Evolutionary conservation across 2,888 invertebrate genomes (phyloP), one percentile per base, ranked within the genome.

Genomic region (Nemurella pictetii): DNA sequence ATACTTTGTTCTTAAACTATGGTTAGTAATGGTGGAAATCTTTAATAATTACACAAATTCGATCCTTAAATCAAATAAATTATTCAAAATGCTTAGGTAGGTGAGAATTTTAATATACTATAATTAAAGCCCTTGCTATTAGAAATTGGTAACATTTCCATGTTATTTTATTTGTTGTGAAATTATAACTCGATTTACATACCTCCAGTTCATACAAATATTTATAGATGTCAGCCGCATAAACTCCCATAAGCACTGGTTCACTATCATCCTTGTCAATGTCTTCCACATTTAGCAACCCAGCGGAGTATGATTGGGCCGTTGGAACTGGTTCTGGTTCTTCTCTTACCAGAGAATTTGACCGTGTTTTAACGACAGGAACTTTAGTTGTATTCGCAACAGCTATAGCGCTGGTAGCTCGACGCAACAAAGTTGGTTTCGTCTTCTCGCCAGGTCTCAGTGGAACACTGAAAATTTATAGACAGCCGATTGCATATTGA

Each of bases 161-260:
- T n/a, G n/a, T n/a, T n/a, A n/a, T n/a, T n/a, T n/a, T n/a, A n/a
- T n/a, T n/a, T n/a, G n/a, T n/a, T n/a, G n/a, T n/a, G n/a, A n/a
- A n/a, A n/a, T n/a, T n/a, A n/a, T 35, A 35, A 12, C 35, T 7
- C 4, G 4, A 35, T 55, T 2, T n/a, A 74, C 81, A 85, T 87
- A 89, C 92, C 90, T 98, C 98, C 86, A 98, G 90, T 82, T 93
- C 90, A 87, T 94, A 93, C 89, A 98, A 92, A 90, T 98, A 97
- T 26, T 92, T 91, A 89, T 97, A 98, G 89, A 99, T 98, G 88
- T 98, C 98, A 87, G 96, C 95, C 36, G 96, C 95, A 90, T 98
- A 98, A 87, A 95, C 94, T 25, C 95, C 93, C 89, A 97, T 95
- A 87, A 97, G 92, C 87, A 95, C 92, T 1, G 96, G 95, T 90